These are phyloP conservation scores for Chrysemys picta DNA, from an alignment of 2,113 vertebrate genomes.

Conservation along the genomic window DNA sequence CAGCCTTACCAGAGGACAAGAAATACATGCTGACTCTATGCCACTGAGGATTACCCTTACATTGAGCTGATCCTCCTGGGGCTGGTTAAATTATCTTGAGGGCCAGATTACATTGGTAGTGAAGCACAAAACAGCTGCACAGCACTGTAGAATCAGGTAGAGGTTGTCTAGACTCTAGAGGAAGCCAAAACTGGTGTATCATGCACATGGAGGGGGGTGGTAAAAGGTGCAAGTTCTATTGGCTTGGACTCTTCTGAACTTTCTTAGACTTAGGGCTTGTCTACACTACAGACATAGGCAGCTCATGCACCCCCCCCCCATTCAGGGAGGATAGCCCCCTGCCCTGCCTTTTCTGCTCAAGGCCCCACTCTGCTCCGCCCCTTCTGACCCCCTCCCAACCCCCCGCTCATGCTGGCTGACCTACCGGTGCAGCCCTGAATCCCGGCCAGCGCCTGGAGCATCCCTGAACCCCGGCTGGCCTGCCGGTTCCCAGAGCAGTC, in stretches of 20 bases:
- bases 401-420: no score
- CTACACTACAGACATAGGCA: neutral
- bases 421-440: no score
- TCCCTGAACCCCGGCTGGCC: no score
- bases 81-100: neutral
- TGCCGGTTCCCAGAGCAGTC: no score
- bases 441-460: no score
- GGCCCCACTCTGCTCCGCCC: no score
- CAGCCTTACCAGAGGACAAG: accelerated
- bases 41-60: neutral
- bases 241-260: neutral
- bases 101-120: neutral
- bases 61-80: neutral
- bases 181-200: neutral
- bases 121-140: neutral
- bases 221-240: neutral
- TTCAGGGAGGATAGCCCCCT: no score
- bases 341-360: no score
- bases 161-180: neutral
- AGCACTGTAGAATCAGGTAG: neutral
- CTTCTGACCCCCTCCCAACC: no score
- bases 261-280: neutral
- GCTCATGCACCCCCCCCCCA: no score
- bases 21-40: neutral
- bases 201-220: neutral